Evolutionary conservation across 2,113 vertebrate genomes (phyloP).

Genomic region (Coracopsis vasa): DNA sequence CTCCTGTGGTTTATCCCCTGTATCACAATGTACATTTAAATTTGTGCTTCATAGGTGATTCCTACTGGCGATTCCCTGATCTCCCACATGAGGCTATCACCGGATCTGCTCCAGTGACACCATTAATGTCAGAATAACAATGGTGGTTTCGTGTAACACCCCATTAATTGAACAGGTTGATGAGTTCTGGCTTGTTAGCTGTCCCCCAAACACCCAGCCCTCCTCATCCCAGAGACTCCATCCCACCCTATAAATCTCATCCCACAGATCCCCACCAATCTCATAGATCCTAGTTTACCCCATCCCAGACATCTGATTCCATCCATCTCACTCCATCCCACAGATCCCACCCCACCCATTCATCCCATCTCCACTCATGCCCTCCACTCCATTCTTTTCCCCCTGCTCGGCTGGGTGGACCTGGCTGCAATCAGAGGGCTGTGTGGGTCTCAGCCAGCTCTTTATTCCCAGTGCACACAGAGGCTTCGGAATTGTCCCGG

Average conservation of each 20-base stretch:
- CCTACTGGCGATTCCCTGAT: neutral
- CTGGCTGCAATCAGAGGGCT: neutral
- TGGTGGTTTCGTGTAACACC: no score
- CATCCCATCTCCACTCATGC: neutral
- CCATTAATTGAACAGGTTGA: neutral
- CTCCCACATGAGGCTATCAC: fast-evolving
- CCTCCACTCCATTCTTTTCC: neutral
- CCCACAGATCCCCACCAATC: neutral
- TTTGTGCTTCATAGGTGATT: neutral
- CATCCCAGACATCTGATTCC: no score
- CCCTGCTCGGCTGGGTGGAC: neutral
- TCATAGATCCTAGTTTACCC: neutral
- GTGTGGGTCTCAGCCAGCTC: neutral
- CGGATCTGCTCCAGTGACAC: fast-evolving
- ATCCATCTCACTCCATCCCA: neutral
- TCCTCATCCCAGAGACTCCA: neutral
- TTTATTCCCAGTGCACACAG: neutral
- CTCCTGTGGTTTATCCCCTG: no score
- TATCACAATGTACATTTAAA: no score
- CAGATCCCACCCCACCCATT: neutral
- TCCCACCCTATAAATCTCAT: neutral
- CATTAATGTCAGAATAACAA: no score
- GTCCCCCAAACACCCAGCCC: neutral
- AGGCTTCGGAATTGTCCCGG: fast-evolving
- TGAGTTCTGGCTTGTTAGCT: neutral